Evolutionary conservation across 2,888 invertebrate genomes (phyloP), one percentile per base, ranked within the genome.

Genomic region (Zaprionus lineosus): DNA sequence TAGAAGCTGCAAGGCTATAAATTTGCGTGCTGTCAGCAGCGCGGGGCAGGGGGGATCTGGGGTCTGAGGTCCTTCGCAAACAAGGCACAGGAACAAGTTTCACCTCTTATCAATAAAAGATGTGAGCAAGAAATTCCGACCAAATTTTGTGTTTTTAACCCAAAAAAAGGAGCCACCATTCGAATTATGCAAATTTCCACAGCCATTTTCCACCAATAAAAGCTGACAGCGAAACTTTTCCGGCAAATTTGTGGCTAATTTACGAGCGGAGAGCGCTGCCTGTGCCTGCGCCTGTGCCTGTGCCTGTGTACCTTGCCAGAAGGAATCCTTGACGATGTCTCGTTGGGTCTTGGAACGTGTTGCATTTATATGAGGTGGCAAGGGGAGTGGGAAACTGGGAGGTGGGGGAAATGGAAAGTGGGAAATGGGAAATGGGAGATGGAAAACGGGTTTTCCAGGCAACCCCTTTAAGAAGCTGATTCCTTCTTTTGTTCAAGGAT

Each of bases 191-290:
- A 59, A 71, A 52, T 61, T 44, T 43, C 31, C 29, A 11, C 11
- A 12, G 29, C 7, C 3, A 24, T 24, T n/a, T 14, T 37, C 11
- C 33, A 16, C 21, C 62, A 43, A 55, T 63, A 59, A 43, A 51
- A 50, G 1, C 44, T 14, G 40, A 9, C 44, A 46, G 39, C 53
- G 56, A 62, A 75, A 64, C 37, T 79, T 82, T 75, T 68, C 67
- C 84, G 81, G 69, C 76, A 84, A 84, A 84, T 84, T 84, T 84
- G 86, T 74, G 84, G 86, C 84, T 84, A 84, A 84, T 86, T 84
- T 86, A 84, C 69, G 82, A 76, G 57, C 60, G 19, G 21, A 24
- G 8, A 33, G 43, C 26, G 50, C 19, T 41, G 28, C 26, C 43
- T 51, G 43, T n/a, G n/a, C n/a, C 21, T 21, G 4, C 7, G 12